Conservation (phyloP, 2,797 vertebrate genomes). For the Chelidonichthys spinosus region DNA sequence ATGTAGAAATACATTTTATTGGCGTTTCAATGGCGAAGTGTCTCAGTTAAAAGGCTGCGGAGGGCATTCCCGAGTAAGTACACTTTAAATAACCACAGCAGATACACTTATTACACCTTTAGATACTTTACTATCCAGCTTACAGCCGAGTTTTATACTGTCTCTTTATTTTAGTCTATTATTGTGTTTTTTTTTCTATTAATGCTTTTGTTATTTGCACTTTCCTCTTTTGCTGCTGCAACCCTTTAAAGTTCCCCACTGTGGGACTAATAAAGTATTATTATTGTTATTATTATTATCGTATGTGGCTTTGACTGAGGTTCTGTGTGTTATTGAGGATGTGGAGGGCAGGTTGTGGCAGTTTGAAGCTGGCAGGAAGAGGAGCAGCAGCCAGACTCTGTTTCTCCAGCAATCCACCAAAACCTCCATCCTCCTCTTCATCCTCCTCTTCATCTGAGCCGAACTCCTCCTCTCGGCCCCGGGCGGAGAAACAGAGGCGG, state of each 20-base stretch:
- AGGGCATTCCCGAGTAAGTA: constrained; percentile 38
- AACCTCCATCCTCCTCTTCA: constrained; percentile 26
- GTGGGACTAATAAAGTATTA: no score
- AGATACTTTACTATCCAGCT: accelerated
- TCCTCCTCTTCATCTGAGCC: constrained; percentile 27
- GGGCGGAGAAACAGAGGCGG: constrained; percentile 77
- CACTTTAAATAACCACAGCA: neutral
- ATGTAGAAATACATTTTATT: neutral
- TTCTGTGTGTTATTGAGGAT: constrained; percentile 56
- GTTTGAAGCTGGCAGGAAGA: constrained; percentile 40
- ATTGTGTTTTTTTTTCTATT: no score
- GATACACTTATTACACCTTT: neutral
- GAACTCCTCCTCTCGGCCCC: constrained; percentile 45
- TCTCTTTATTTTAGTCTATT: no score
- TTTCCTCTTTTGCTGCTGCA: no score
- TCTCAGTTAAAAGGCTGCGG: constrained; percentile 51
- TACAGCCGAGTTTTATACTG: no score
- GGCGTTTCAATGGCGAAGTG: neutral
- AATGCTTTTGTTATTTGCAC: no score
- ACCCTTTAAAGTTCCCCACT: no score
- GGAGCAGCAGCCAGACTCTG: constrained; percentile 47
- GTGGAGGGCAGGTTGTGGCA: constrained; percentile 66
- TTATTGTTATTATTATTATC: no score
- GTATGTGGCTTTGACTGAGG: no score
- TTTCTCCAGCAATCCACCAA: constrained; percentile 31